Evolutionary conservation across 2,797 vertebrate genomes (phyloP).

Genomic region (Nothura maculosa): DNA sequence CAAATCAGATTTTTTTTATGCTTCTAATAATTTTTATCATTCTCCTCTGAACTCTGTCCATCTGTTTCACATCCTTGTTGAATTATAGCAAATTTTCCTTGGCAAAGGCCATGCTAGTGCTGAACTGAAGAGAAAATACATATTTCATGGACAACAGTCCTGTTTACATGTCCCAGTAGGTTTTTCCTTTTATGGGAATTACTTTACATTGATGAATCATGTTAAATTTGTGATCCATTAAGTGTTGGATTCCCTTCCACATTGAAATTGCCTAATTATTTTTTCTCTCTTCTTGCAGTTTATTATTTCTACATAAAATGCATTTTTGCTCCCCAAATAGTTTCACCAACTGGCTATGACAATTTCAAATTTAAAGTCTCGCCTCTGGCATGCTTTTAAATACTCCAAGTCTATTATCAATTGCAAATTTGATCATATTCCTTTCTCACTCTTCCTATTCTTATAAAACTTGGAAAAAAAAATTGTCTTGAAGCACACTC

Average conservation of each 20-base stretch:
- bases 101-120: neutral
- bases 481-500: fast-evolving
- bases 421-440: neutral
- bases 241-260: neutral
- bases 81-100: neutral
- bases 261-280: neutral
- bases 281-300: constrained; percentile 6
- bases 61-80: neutral
- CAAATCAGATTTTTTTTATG: neutral
- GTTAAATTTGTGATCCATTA: neutral
- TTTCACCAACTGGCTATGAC: neutral
- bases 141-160: neutral
- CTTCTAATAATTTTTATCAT: neutral
- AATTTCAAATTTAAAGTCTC: neutral
- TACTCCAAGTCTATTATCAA: neutral
- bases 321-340: neutral
- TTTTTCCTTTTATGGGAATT: neutral
- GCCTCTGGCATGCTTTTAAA: neutral
- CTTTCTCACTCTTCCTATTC: neutral
- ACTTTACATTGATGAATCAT: neutral
- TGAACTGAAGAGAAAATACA: neutral
- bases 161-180: fast-evolving
- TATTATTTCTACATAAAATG: constrained; percentile 29
- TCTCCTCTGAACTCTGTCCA: neutral
- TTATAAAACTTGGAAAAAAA: neutral